Evolutionary conservation across 2,113 vertebrate genomes (phyloP).

Genomic region (Mola mola): DNA sequence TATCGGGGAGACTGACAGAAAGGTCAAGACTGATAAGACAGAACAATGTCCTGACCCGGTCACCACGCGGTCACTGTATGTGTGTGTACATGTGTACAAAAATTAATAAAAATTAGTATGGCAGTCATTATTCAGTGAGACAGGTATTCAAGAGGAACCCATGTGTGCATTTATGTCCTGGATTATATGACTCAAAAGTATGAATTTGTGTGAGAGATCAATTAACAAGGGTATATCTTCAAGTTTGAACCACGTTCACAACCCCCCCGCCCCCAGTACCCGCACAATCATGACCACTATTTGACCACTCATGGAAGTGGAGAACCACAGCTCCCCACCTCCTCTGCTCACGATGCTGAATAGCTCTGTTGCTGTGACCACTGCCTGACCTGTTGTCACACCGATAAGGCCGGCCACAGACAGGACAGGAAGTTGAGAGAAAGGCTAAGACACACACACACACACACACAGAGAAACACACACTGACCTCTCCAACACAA

Average conservation of each 20-base stretch:
- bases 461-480: slow-evolving; percentile 26
- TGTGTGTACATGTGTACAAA: not conserved
- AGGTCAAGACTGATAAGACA: slow-evolving; percentile 70
- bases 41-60: slow-evolving; percentile 76
- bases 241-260: slow-evolving; percentile 8
- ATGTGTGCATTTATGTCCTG: not conserved
- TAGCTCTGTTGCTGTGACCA: slow-evolving; percentile 58
- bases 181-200: not conserved
- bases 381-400: slow-evolving; percentile 65
- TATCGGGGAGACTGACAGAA: slow-evolving; percentile 54
- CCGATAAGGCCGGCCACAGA: slow-evolving; percentile 71
- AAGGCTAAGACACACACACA: slow-evolving; percentile 50
- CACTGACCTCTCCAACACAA: slow-evolving; percentile 48
- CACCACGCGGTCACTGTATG: slow-evolving; percentile 43
- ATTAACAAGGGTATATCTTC: not conserved
- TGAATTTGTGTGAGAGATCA: slow-evolving; percentile 1
- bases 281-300: slow-evolving; percentile 48
- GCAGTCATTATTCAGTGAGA: not conserved
- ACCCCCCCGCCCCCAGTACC: not conserved
- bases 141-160: not conserved
- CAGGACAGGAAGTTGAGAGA: slow-evolving; percentile 75
- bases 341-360: slow-evolving; percentile 45
- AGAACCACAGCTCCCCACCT: slow-evolving; percentile 14
- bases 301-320: slow-evolving; percentile 56
- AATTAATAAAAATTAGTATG: not conserved